These are phyloP conservation scores for Eolophus roseicapilla DNA, from an alignment of 2,113 vertebrate genomes.

Conservation along the genomic window DNA sequence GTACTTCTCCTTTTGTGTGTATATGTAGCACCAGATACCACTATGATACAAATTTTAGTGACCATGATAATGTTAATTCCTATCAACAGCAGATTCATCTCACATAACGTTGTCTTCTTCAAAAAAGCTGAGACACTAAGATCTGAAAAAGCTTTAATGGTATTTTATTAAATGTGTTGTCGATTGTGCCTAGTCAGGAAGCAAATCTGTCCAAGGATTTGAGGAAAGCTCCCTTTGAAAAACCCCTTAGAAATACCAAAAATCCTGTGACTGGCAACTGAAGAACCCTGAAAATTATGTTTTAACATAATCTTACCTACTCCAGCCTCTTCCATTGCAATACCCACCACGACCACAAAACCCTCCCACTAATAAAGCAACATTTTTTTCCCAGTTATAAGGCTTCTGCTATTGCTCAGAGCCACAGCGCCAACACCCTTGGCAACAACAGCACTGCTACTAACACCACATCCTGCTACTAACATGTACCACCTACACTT, in stretches of 20 bases:
- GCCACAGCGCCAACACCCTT: rapidly evolving
- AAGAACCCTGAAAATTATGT: background rate
- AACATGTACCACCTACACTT: background rate
- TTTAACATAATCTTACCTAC: background rate
- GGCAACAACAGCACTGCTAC: no score
- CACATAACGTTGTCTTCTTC: no score
- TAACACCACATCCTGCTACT: background rate
- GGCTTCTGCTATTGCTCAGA: background rate
- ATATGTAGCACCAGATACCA: no score
- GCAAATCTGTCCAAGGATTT: background rate
- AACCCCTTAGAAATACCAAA: background rate
- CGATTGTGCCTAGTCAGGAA: rapidly evolving
- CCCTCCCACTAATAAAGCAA: background rate
- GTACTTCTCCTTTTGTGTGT: no score
- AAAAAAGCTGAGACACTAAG: background rate
- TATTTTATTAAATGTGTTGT: background rate
- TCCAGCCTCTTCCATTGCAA: background rate
- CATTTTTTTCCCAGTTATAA: background rate
- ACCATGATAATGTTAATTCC: no score
- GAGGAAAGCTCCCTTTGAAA: background rate
- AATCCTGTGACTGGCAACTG: background rate
- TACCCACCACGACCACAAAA: background rate
- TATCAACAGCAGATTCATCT: no score
- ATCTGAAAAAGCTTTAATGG: background rate
- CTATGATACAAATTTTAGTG: no score